Evolutionary conservation across 2,113 vertebrate genomes (phyloP), one percentile per base, ranked within the genome.

Genomic region (Stercorarius parasiticus): DNA sequence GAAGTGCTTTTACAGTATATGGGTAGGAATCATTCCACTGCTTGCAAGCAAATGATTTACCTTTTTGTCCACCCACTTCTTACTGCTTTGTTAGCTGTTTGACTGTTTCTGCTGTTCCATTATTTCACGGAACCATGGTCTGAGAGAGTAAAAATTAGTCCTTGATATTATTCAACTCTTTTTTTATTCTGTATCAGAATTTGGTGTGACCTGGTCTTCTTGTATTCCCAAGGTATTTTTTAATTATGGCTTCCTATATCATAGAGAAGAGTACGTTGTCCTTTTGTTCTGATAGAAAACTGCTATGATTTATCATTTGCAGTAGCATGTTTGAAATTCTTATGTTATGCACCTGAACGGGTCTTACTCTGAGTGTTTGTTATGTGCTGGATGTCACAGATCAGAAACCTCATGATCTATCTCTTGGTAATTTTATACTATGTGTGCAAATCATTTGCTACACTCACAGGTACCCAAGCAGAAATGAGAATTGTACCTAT

Each of bases 221-320:
- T 80, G 11, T 80, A n/a, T 40, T 85, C 52, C 20, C 38, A 86
- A 93, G 56, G 4, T 22, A 52, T 43, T 40, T 61, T 88, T 66
- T 25, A 82, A 40, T 86, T 77, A 50, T 10, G 22, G 2, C 15
- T 74, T 86, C 23, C 59, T 71, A 4, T 36, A 40, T 59, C 15
- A 15, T 7, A 52, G n/a, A 65, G 27, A 65, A 90, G 27, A 87
- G 11, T 43, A 50, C 0, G 0, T 66, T 8, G 1, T 13, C 36
- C 15, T 88, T 82, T 87, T 76, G 21, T 83, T 67, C 55, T 36
- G 30, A 40, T 15, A 71, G 32, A 86, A 72, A 71, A 13, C 26
- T 82, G 36, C 21, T 87, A 14, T 67, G 55, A 27, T 72, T 78
- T 74, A 49, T 29, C 36, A 27, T 64, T 79, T 87, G 52, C 12